These are phyloP conservation scores for Sebastes umbrosus DNA, from an alignment of 2,797 vertebrate genomes.

Conservation along the genomic window DNA sequence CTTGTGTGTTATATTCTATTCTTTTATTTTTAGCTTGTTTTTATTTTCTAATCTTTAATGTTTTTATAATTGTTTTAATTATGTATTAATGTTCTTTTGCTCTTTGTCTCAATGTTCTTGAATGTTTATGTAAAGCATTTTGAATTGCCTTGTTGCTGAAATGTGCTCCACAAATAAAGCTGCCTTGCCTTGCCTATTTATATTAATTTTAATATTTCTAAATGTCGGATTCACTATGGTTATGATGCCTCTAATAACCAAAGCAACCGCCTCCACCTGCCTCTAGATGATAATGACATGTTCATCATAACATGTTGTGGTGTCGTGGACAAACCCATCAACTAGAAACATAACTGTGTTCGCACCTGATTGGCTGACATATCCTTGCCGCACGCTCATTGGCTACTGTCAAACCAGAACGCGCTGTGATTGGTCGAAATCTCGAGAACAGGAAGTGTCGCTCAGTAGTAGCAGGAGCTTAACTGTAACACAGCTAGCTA, in stretches of 20 bases:
- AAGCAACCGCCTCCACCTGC: background rate
- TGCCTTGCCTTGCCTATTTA: too few species aligned
- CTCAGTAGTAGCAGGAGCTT: constrained; percentile 52
- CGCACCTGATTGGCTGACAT: constrained; percentile 73
- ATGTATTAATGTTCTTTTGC: too few species aligned
- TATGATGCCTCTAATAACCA: background rate
- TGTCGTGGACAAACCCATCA: constrained; percentile 73
- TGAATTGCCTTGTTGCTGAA: too few species aligned
- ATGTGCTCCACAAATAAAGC: too few species aligned
- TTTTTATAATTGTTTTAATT: too few species aligned
- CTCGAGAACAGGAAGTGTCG: constrained; percentile 67
- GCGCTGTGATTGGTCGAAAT: constrained; percentile 67
- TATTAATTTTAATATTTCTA: background rate
- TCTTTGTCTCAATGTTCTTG: too few species aligned
- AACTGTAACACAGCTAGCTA: constrained; percentile 14
- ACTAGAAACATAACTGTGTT: constrained; percentile 77
- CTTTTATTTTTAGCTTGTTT: too few species aligned
- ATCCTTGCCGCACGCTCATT: constrained; percentile 50
- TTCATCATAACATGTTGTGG: constrained; percentile 42
- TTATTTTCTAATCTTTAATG: too few species aligned
- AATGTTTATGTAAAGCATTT: too few species aligned
- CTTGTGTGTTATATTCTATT: too few species aligned
- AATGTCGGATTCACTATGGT: background rate
- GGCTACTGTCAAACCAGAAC: constrained; percentile 43
- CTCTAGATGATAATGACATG: background rate